phyloP scores from a whole-genome alignment of 2,797 vertebrate species.

The Melanotaenia boesemani region DNA sequence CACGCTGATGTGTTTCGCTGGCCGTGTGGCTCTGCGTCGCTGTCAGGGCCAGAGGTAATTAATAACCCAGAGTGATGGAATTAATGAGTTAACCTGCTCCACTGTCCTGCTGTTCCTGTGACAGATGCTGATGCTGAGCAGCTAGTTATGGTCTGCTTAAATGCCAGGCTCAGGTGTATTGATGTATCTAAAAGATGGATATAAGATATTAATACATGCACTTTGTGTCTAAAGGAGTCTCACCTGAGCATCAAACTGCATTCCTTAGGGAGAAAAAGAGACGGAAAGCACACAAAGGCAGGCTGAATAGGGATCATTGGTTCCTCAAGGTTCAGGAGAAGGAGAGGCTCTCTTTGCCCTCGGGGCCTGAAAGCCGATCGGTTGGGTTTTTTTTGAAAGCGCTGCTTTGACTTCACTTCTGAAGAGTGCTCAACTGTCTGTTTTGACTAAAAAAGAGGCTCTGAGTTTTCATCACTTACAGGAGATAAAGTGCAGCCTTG shows the following conservation, averaged over 20 bases:
- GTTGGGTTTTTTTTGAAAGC: constrained; percentile 62
- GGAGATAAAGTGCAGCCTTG: constrained; percentile 64
- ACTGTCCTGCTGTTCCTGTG: constrained; percentile 75
- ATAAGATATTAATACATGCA: constrained; percentile 11
- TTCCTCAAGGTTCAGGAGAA: constrained; percentile 65
- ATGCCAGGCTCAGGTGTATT: constrained; percentile 62
- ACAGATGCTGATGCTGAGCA: constrained; percentile 76
- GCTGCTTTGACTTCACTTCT: constrained; percentile 63
- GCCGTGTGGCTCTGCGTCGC: constrained; percentile 70
- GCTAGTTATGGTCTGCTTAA: constrained; percentile 65
- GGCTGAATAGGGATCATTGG: constrained; percentile 53
- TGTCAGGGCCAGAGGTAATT: constrained; percentile 74
- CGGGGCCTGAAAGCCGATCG: constrained; percentile 76
- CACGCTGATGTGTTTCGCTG: constrained; percentile 75
- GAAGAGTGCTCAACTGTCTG: constrained; percentile 73
- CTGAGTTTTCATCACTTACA: constrained; percentile 72
- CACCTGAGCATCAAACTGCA: constrained; percentile 47
- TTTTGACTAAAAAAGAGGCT: constrained; percentile 74
- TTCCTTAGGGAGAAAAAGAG: constrained; percentile 33
- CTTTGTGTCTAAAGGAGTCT: constrained; percentile 34
- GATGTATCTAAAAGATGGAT: constrained; percentile 22
- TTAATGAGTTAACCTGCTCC: constrained; percentile 81
- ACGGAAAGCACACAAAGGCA: constrained; percentile 44
- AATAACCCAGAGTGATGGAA: constrained; percentile 72
- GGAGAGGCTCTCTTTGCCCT: constrained; percentile 69